phyloP scores from a whole-genome alignment of 1,140 invertebrate genomes.

The Drosophila teissieri region DNA sequence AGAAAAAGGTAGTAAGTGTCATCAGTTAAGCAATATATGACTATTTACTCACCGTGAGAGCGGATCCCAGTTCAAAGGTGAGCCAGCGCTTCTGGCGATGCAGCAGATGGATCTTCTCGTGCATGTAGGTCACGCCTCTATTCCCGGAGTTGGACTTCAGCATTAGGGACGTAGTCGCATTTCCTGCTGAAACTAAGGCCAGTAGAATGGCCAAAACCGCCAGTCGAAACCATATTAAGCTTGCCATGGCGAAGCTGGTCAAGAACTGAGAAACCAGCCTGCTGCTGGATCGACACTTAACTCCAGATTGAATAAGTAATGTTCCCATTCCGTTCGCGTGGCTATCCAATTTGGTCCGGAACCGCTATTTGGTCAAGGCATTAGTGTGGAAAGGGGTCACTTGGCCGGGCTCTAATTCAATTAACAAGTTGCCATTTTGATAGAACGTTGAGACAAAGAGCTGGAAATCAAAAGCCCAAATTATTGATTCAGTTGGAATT shows the following conservation, averaged over 20 bases:
- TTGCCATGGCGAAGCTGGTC: constrained; percentile 39
- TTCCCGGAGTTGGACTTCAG: constrained; percentile 3
- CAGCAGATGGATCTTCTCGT: constrained; percentile 44
- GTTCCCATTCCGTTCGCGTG: constrained; percentile 39
- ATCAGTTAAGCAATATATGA: too few relatives aligned
- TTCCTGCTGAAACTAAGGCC: background rate
- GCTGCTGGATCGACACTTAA: background rate
- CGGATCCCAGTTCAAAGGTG: constrained; percentile 56
- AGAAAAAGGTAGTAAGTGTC: too few relatives aligned
- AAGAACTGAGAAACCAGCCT: constrained; percentile 6
- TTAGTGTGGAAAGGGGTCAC: constrained; percentile 59
- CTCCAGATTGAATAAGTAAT: background rate
- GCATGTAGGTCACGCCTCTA: constrained; percentile 49
- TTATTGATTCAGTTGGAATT: constrained; percentile 60
- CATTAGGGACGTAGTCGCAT: background rate
- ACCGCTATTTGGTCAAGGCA: constrained; percentile 50
- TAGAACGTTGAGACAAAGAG: constrained; percentile 26
- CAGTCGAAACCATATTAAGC: constrained; percentile 19
- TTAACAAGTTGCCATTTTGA: constrained; percentile 57
- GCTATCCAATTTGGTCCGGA: constrained; percentile 42
- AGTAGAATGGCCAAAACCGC: background rate
- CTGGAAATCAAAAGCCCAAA: constrained; percentile 38
- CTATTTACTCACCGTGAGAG: constrained; percentile 50
- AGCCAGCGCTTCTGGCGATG: constrained; percentile 68
- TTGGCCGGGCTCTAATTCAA: constrained; percentile 62